phyloP scores from a whole-genome alignment of 2,888 invertebrate genomes.

The Diachrysia chrysitis region DNA sequence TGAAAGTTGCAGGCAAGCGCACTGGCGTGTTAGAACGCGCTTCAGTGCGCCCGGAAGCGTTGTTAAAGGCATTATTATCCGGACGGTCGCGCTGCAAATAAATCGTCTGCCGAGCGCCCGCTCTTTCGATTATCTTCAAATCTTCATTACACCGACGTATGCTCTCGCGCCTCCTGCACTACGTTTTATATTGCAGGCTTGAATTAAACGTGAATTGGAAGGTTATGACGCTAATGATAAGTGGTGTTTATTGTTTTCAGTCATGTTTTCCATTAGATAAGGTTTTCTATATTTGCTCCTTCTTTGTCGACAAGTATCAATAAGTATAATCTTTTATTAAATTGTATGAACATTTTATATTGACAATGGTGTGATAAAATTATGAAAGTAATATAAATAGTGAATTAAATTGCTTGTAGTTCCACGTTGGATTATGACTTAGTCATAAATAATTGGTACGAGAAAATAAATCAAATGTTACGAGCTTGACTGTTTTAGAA shows the following conservation, averaged over 20 bases:
- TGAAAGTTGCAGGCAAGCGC: conserved; percentile 43
- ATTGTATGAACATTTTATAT: too few species aligned
- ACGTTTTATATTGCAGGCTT: conserved; percentile 52
- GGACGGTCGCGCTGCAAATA: conserved; percentile 88
- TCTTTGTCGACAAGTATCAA: too few species aligned
- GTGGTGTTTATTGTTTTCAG: conserved; percentile 19
- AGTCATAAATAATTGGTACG: too few species aligned
- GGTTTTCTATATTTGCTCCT: too few species aligned
- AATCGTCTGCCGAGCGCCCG: conserved; percentile 85
- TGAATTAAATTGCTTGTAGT: too few species aligned
- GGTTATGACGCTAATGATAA: conserved; percentile 24
- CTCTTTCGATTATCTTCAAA: conserved; percentile 89
- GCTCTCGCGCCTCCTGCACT: conserved; percentile 66
- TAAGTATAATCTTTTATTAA: too few species aligned
- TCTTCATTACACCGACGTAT: conserved; percentile 88
- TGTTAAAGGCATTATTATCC: conserved; percentile 88
- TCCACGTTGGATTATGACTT: too few species aligned
- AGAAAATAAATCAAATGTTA: too few species aligned
- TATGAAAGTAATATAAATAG: too few species aligned
- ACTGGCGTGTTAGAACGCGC: conserved; percentile 36
- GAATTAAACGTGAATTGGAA: conserved; percentile 14
- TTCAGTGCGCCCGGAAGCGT: conserved; percentile 75
- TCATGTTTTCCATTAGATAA: neutral
- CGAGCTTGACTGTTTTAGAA: too few species aligned
- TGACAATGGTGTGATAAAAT: too few species aligned